Conservation (phyloP, 23 tunicate species). For the Trididemnum nubilum region DNA sequence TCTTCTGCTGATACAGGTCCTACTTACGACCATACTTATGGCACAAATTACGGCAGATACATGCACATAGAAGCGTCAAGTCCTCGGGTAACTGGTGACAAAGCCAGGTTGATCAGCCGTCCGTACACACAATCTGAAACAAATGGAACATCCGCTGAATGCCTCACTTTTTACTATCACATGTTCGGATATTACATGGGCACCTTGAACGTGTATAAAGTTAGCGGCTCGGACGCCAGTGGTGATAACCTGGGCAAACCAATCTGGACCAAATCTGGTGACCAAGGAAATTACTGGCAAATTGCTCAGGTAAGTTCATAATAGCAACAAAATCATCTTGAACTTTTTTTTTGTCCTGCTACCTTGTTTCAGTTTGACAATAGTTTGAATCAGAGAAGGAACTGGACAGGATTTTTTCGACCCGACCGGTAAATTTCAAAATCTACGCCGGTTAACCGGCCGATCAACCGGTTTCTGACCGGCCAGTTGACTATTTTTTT, state of each 20-base stretch:
- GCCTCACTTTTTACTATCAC: slow-evolving; percentile 88
- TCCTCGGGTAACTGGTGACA: slow-evolving; percentile 65
- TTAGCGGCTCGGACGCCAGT: slow-evolving; percentile 25
- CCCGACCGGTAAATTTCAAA: too few species aligned
- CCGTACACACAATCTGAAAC: slow-evolving; percentile 54
- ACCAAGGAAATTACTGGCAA: slow-evolving; percentile 97
- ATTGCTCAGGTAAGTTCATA: slow-evolving; percentile 85
- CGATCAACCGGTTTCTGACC: too few species aligned
- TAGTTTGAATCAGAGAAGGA: too few species aligned
- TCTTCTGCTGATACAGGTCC: slow-evolving; percentile 71
- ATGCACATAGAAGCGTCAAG: slow-evolving; percentile 84
- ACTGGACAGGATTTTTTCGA: too few species aligned
- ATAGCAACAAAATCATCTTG: too few species aligned
- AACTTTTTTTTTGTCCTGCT: too few species aligned
- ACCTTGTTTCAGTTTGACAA: too few species aligned
- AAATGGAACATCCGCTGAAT: slow-evolving; percentile 65
- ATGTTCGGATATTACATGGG: slow-evolving; percentile 88
- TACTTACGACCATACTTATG: slow-evolving; percentile 93
- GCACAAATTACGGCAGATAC: slow-evolving; percentile 88
- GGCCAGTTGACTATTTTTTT: too few species aligned
- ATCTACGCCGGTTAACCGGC: too few species aligned
- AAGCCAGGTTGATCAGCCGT: slow-evolving; percentile 69
- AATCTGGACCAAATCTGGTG: slow-evolving; percentile 47
- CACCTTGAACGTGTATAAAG: slow-evolving; percentile 53
- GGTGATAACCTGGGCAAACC: slow-evolving; percentile 40